Evolutionary conservation across 2,888 invertebrate genomes (phyloP), one percentile per base, ranked within the genome.

Genomic region (Furcula furcula): DNA sequence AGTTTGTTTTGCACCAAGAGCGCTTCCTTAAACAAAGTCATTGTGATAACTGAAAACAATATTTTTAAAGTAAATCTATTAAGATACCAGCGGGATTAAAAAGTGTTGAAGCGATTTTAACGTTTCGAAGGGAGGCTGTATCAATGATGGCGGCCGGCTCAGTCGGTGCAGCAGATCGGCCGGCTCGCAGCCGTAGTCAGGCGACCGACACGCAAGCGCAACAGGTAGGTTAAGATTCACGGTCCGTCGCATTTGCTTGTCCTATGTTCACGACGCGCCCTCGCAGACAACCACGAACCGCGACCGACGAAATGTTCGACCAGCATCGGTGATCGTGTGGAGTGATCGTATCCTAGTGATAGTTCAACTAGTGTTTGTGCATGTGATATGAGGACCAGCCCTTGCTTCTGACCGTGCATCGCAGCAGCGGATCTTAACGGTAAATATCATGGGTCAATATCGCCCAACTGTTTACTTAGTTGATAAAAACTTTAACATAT

Each of bases 161-260:
- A 57, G 54, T 61, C 72, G 77, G 77, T 69, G 73, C 67, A 76
- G 58, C 51, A 46, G 55, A n/a, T n/a, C n/a, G n/a, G n/a, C n/a
- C n/a, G n/a, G n/a, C n/a, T n/a, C n/a, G n/a, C n/a, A n/a, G 52
- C 47, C 36, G 56, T 67, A 54, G 68, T 50, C 59, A 51, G 63
- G 65, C 76, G 84, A 88, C 88, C 76, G 84, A 88, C 88, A 88
- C 87, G 88, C 87, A 82, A 83, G 79, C 85, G 83, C 76, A 69
- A 69, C 86, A 87, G 88, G 86, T 87, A 87, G 86, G 88, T 86
- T 86, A 87, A 76, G 72, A 73, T 85, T 84, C 74, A 87, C 84
- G 88, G 74, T 86, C 84, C 69, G 79, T 68, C 82, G 86, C 86
- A 85, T 79, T 86, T 82, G 84, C 69, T 76, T 73, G 75, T 77